Evolutionary conservation across 2,113 vertebrate genomes (phyloP), one percentile per base, ranked within the genome.

Genomic region (Coptodon bakossiorum): DNA sequence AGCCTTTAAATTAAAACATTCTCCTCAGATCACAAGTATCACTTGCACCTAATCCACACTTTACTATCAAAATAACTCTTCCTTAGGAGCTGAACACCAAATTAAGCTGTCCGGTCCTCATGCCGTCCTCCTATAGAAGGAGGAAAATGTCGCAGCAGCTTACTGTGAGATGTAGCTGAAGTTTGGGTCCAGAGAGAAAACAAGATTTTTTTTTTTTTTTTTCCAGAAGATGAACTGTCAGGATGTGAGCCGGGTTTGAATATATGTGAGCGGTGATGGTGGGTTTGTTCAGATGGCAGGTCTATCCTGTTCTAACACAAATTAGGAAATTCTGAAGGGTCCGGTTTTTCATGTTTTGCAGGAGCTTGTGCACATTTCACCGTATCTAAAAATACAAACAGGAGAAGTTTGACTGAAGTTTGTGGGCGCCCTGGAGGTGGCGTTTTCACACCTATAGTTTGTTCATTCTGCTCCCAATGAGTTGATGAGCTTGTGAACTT

Each of bases 1-100:
- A 95, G 78, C 91, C 94, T 95, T 94, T 93, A 95, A 95, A 95
- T 95, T 90, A 93, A 95, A 95, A 88, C 88, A 91, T 89, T 92
- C 86, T 92, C 85, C 88, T 90, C 91, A 88, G 86, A 92, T 95
- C 90, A 92, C 91, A 94, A 91, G 94, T 95, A 94, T 94, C 94
- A 90, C 88, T 90, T 22, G 34, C 85, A 52, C 50, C 81, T 94
- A 92, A 94, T 95, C 86, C 92, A 86, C 63, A 66, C 86, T 19
- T 71, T 53, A 71, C 82, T 52, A 83, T 88, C 90, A 87, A 90
- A 88, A 90, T 79, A 80, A 92, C 76, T 85, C 80, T 83, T 76
- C 82, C 63, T 85, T 38, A 66, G 79, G 78, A 82, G 80, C 48
- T 48, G 22, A 81, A 73, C 84, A 48, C 22, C 80, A 89, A 90